Evolutionary conservation across 2,888 invertebrate species (phyloP), one percentile per base, ranked within the genome.

Genomic region (Dicranocentrus wangi): DNA sequence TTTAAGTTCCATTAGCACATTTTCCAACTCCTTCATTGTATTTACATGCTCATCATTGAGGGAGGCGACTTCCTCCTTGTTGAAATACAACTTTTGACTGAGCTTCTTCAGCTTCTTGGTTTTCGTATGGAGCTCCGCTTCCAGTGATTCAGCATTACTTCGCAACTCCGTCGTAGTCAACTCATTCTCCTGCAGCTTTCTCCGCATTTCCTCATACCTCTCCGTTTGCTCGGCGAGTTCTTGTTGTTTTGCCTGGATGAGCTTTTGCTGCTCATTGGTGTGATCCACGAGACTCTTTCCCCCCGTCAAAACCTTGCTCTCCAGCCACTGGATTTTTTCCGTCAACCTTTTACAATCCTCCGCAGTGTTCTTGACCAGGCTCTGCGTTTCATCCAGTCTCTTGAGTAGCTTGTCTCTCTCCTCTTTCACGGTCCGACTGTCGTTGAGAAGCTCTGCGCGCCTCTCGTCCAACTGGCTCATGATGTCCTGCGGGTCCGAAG

Each of bases 61-160:
- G 88, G 96, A 95, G 83, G 92, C 92, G 10, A 95, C 91, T 88
- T 96, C 96, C 87, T 93, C 93, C 86, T 94, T 92, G 0, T 93
- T 89, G 1, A 91, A 91, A 88, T 94, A 92, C 88, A 95, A 92
- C 89, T 97, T 97, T 17, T 93, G 91, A 88, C 95, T 94, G 88
- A 98, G 92, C 89, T 97, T 96, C 88, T 96, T 95, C 72, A 98
- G 89, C 89, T 98, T 96, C 87, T 94, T 95, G 25, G 97, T 95
- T 89, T 99, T 99, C 77, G 96, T 93, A 88, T 99, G 99, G 1
- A 99, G 97, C 90, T 99, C 98, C 88, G 98, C 98, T 88, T 98
- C 97, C 76, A 99, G 90, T 68, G 94, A 95, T 8, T 95, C 92
- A 88, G 95, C 98, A 0, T 97, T 98, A 88, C 94, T 95, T 77